Base-by-base conservation (phyloP, 2,888 invertebrate genomes). In the Cantharis rufa region DNA sequence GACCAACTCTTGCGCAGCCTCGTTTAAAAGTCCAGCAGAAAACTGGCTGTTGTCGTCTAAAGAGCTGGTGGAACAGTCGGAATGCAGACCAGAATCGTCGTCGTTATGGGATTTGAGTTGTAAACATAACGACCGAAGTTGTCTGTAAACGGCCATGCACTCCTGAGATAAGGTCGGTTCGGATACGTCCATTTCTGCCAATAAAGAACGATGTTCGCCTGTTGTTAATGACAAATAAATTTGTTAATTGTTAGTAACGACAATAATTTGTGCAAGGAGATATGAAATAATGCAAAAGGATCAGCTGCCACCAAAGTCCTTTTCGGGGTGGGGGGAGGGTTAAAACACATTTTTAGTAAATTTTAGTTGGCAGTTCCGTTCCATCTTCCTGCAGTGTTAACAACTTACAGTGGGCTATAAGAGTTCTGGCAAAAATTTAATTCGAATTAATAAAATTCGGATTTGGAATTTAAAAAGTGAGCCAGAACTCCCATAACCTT, bases 151-250 rank as follows among this genome's bases (percentile, higher is more conserved):
- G 68, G 93, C 92, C 76, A 93, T 91, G 64, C 93, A 93, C 82
- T 94, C 93, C 69, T 90, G 90, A 82, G 91, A 87, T 64, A 88
- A 81, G 4, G 88, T 88, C 4, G 88, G 88, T 78, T 94, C 94
- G 82, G 92, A 93, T 71, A 94, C 92, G 87, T 97, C 96, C 93
- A 98, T 95, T 90, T 98, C 97, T 81, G 95, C 96, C 86, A 96
- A 95, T 77, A 98, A 91, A 18, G 97, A 96, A 79, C 95, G 88
- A 80, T 91, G 90, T 9, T 91, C 89, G 77, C 81, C 80, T 74
- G 66, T 77, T 71, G 72, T 75, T 69, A 66, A 64, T 32, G 21
- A 72, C 7, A 78, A 32, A 74, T 62, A 70, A 62, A 74, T 79
- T 76, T 74, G 77, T 80, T 76, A 75, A 75, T 71, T 48, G 75